Evolutionary conservation across 1,140 invertebrate species (phyloP), one percentile per base, ranked within the genome.

Genomic region (Mycetomoellerius zeteki): DNA sequence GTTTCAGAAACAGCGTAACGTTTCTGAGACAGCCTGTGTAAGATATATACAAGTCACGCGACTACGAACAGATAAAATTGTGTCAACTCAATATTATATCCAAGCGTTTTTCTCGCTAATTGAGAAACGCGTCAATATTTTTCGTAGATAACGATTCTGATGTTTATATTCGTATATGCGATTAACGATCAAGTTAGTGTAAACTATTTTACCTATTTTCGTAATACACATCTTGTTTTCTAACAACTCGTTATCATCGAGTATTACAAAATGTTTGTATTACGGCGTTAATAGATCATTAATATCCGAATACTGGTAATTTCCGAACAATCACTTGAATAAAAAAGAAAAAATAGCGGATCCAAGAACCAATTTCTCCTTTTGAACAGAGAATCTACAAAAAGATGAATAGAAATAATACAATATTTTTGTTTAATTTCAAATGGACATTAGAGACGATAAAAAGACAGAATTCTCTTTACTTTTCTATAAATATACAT

Each of bases 191-290:
- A 37, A 73, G 30, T 43, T 69, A 37, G 14, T n/a, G 24, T 71
- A 71, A 64, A 19, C 30, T 12, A 27, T 65, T 81, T 81, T 67
- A 81, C 10, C 64, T 50, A 58, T 81, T 81, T 81, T 27, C 50
- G 14, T 71, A 56, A 81, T 71, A 19, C 50, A 30, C 47, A 10
- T 71, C 33, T 71, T 71, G 65, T 81, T 81, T 81, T 81, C 8
- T 37, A 81, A 2, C 8, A n/a, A 80, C 21, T 69, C 30, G 14
- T 54, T 81, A 69, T 81, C 47, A 65, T 30, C 37, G 43, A 1
- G 1, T 33, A 77, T 47, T 80, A n/a, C n/a, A 52, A 65, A 52
- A 80, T 24, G 14, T 65, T 24, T n/a, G 12, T 7, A 33, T 50
- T 8, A 30, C 0, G 3, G n/a, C n/a, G 7, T 65, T 62, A 56